Conservation (phyloP, 1,140 invertebrate genomes). For the Sipha flava region DNA sequence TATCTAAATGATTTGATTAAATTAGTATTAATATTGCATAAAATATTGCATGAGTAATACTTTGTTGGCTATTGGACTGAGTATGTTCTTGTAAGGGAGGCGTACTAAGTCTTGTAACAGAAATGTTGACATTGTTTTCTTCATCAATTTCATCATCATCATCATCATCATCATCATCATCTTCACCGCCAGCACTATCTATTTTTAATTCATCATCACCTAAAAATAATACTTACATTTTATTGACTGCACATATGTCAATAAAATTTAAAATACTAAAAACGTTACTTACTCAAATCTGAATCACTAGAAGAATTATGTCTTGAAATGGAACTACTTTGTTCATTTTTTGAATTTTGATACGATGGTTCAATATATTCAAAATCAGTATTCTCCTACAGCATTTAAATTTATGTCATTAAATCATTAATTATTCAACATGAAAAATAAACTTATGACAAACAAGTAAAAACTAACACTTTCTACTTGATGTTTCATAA, state of each 20-base stretch:
- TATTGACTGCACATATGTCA: neutral
- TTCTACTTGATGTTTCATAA: slow-evolving; percentile 74
- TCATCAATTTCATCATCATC: neutral
- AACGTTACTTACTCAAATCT: neutral
- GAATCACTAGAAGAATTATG: neutral
- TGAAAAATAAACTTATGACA: neutral
- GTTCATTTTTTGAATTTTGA: neutral
- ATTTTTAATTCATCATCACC: slow-evolving; percentile 12
- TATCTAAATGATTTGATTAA: neutral
- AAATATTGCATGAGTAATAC: neutral
- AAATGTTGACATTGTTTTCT: neutral
- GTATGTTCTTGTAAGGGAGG: neutral
- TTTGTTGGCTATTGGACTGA: neutral
- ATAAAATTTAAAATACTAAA: neutral
- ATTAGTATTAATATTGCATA: neutral
- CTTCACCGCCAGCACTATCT: neutral
- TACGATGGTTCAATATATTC: no score
- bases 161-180: neutral
- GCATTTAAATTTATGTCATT: neutral
- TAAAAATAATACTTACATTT: neutral
- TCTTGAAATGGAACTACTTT: neutral
- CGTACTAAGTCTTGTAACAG: neutral
- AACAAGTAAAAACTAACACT: slow-evolving; percentile 48
- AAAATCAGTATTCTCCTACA: no score
- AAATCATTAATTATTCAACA: neutral